Conservation (phyloP, 2,888 invertebrate species). For the Hybos culiciformis region DNA sequence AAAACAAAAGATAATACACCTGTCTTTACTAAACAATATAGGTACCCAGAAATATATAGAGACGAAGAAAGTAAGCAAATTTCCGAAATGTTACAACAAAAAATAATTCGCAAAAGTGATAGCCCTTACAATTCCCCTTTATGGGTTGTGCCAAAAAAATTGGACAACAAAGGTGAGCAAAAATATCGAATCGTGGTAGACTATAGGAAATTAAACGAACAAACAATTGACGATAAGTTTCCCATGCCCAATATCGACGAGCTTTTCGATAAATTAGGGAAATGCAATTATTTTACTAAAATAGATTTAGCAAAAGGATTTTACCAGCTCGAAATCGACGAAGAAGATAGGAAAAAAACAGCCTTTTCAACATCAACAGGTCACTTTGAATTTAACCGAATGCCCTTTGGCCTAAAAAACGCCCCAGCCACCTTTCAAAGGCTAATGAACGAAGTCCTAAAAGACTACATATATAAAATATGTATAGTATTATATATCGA, state of each 20-base stretch:
- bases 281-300: slow-evolving; percentile 15
- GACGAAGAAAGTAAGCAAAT: not conserved
- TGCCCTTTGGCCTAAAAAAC: slow-evolving; percentile 24
- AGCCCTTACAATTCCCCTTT: slow-evolving; percentile 6
- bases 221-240: slow-evolving; percentile 12
- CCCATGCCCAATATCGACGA: slow-evolving; percentile 16
- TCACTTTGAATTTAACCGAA: slow-evolving; percentile 21
- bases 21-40: not conserved
- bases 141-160: slow-evolving; percentile 5
- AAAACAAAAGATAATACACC: not conserved
- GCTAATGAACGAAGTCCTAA: slow-evolving; percentile 21
- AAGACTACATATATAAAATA: slow-evolving; percentile 8
- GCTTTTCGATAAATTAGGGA: slow-evolving; percentile 17
- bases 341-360: slow-evolving; percentile 19
- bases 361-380: slow-evolving; percentile 21
- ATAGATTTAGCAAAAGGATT: slow-evolving; percentile 20
- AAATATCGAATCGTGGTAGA: slow-evolving; percentile 20
- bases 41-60: not conserved
- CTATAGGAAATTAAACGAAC: slow-evolving; percentile 16
- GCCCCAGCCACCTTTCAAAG: slow-evolving; percentile 25
- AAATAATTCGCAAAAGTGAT: not conserved
- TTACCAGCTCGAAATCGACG: slow-evolving; percentile 18
- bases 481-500: slow-evolving; percentile 20
- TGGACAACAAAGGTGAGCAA: slow-evolving; percentile 1
- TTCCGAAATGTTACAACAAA: not conserved